Conservation (phyloP, 64 coral and sea anemone species). For the Dendrophyllia cribrosa region DNA sequence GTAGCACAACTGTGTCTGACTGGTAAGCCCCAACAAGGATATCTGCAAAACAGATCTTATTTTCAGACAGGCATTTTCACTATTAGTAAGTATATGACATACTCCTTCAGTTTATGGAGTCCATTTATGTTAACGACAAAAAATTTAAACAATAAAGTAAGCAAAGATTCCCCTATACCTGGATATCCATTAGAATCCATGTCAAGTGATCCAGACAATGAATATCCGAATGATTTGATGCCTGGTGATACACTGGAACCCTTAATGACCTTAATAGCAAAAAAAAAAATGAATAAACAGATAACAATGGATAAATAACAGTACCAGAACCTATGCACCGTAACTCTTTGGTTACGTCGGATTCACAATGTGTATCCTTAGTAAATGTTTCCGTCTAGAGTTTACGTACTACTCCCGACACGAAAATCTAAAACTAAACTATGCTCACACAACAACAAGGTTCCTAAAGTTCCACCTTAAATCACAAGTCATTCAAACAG, state of each 20-base stretch:
- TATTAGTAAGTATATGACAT: neutral
- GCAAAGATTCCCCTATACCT: conserved; percentile 15
- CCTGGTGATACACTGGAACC: conserved; percentile 39
- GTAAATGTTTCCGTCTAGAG: no score
- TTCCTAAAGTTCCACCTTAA: no score
- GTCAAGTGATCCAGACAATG: conserved; percentile 61
- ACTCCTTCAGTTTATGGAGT: no score
- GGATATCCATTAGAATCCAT: conserved; percentile 78
- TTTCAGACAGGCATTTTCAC: neutral
- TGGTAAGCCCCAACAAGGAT: conserved; percentile 74
- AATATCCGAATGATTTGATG: conserved; percentile 74
- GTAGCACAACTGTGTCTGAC: conserved; percentile 46
- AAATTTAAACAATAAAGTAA: neutral
- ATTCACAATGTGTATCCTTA: no score
- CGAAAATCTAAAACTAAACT: no score
- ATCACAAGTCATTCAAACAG: no score
- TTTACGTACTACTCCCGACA: no score
- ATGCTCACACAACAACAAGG: no score
- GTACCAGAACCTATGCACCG: no score
- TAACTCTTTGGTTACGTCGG: no score
- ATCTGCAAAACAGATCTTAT: conserved; percentile 40
- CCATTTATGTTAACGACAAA: no score
- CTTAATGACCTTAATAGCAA: conserved; percentile 58
- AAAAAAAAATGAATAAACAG: neutral
- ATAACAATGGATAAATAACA: no score